Percentiles rank a stretch among this genome's conserved stretches.
These are phyloP conservation scores for Siderastrea radians DNA, from an alignment of 92 coral and sea anemone genomes.

Conservation along the genomic window DNA sequence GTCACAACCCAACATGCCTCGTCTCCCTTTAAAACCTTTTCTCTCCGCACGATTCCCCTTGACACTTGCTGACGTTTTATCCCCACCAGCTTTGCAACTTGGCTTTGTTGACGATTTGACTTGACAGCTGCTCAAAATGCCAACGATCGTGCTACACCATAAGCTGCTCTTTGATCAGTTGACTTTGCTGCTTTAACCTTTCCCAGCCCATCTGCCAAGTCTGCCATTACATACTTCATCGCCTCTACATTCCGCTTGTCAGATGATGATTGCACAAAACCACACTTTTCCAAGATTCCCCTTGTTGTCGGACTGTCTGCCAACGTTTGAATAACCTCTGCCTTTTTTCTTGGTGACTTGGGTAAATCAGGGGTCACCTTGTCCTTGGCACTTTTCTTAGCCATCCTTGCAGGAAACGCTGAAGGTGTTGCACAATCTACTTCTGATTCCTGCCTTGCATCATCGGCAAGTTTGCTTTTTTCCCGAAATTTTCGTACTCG, in stretches of 20 bases:
- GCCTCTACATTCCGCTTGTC: constrained; percentile 55
- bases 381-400: constrained; percentile 35
- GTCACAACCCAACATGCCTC: constrained; percentile 38
- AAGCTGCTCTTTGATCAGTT: constrained; percentile 63
- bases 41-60: constrained; percentile 2
- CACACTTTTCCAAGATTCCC: constrained; percentile 2
- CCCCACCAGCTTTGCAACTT: constrained; percentile 25
- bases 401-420: constrained; percentile 4
- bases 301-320: constrained; percentile 24
- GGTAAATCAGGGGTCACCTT: constrained; percentile 23
- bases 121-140: constrained; percentile 41
- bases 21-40: constrained; percentile 26
- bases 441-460: constrained; percentile 35
- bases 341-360: constrained; percentile 19
- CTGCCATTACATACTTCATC: constrained; percentile 56
- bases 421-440: constrained; percentile 28
- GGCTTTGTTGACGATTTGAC: constrained; percentile 27
- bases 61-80: constrained; percentile 23
- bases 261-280: constrained; percentile 5
- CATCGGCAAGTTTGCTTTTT: constrained; percentile 25
- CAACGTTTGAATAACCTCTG: constrained; percentile 16
- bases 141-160: constrained; percentile 16
- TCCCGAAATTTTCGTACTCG: constrained; percentile 38
- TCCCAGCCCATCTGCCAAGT: constrained; percentile 58
- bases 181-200: constrained; percentile 53